Conservation (phyloP, 1,140 invertebrate species). For the Aphaenogaster ashmeadi region DNA sequence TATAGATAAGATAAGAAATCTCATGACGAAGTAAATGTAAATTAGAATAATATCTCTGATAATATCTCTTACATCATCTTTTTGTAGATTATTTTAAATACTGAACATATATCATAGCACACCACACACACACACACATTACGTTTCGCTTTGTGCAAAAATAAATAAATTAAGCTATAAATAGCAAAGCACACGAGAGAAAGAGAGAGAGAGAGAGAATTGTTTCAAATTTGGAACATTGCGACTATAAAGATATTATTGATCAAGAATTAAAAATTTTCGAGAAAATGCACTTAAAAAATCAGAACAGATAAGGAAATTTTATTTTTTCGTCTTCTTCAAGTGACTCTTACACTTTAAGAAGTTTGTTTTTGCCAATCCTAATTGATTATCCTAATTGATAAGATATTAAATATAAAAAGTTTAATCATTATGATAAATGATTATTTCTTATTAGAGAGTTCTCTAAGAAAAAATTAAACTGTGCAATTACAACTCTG, state of each 20-base stretch:
- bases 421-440: background rate
- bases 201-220: background rate
- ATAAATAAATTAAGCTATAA: background rate
- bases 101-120: background rate
- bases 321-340: background rate
- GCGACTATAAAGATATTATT: background rate
- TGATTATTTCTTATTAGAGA: background rate
- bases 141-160: background rate
- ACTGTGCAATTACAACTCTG: background rate
- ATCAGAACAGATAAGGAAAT: background rate
- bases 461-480: background rate
- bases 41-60: background rate
- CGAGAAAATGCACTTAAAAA: background rate
- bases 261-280: background rate
- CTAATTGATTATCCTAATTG: background rate
- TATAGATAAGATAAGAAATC: constrained; percentile 41
- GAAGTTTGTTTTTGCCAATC: background rate
- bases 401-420: background rate
- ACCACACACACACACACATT: background rate
- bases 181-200: background rate
- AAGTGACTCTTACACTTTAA: background rate
- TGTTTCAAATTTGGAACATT: background rate
- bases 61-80: constrained; percentile 3
- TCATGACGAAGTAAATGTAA: constrained; percentile 1
- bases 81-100: constrained; percentile 15